Percentiles rank a stretch among this genome's conserved stretches.
Evolutionary conservation across 1,140 invertebrate genomes (phyloP).

Genomic region (Lethrus apterus): DNA sequence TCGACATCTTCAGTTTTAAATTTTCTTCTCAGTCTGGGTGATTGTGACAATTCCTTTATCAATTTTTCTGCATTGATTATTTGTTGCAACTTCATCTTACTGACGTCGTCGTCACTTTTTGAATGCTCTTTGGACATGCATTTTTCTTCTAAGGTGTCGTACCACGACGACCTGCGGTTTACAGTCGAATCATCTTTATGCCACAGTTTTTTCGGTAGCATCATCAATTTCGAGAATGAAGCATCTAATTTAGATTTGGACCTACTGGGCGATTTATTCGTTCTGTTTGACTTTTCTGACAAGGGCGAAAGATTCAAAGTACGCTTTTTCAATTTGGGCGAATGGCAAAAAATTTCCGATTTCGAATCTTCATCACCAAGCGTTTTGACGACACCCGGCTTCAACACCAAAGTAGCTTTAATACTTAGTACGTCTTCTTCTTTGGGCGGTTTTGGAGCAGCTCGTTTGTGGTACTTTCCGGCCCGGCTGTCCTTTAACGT

Average conservation of each 20-base stretch:
- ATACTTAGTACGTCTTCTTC: conserved; percentile 15
- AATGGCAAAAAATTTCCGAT: conserved; percentile 28
- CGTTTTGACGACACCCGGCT: conserved; percentile 35
- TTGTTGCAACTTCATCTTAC: conserved; percentile 4
- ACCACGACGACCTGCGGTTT: conserved; percentile 16
- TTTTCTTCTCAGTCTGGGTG: conserved; percentile 1
- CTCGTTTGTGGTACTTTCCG: conserved; percentile 38
- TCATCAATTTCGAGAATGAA: conserved; percentile 6
- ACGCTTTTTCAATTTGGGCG: conserved; percentile 31
- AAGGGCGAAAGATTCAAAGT: conserved; percentile 4
- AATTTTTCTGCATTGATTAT: conserved; percentile 5
- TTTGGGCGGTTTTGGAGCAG: conserved; percentile 33
- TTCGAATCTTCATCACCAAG: conserved; percentile 24
- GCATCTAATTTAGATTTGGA: conserved; percentile 22
- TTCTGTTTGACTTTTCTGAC: conserved; percentile 3
- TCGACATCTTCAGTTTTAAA: not conserved
- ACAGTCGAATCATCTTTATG: conserved; percentile 14
- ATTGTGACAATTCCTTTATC: conserved; percentile 6
- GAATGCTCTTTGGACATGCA: conserved; percentile 12
- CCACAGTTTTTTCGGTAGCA: conserved; percentile 15
- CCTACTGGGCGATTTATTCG: conserved; percentile 6
- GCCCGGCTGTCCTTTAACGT: conserved; percentile 24
- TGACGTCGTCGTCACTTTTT: conserved; percentile 15
- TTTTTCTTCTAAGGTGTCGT: conserved; percentile 5
- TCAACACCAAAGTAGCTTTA: conserved; percentile 36